Evolutionary conservation across 1,140 invertebrate species (phyloP).

Genomic region (Neuroterus valhalla): DNA sequence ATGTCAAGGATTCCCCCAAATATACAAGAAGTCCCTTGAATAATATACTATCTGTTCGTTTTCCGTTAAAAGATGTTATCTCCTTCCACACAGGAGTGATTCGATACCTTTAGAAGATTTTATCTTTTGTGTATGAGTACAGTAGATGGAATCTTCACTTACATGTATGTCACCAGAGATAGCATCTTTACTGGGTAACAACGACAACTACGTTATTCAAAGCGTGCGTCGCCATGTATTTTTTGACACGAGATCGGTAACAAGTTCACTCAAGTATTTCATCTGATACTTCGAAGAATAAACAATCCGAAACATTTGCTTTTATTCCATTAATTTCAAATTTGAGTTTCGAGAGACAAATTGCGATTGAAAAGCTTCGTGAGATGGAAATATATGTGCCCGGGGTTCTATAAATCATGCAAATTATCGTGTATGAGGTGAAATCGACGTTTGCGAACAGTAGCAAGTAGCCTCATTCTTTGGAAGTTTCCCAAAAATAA

Average conservation of each 20-base stretch:
- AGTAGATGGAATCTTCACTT: conserved; percentile 12
- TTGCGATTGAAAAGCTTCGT: no score
- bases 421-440: no score
- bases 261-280: not conserved
- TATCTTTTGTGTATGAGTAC: conserved; percentile 24
- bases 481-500: no score
- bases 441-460: no score
- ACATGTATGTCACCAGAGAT: conserved; percentile 9
- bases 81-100: not conserved
- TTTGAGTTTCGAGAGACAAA: no score
- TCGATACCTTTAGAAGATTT: not conserved
- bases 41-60: not conserved
- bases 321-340: no score
- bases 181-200: conserved; percentile 11
- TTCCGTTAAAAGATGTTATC: not conserved
- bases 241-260: conserved; percentile 4
- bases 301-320: not conserved
- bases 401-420: no score
- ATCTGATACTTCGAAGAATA: not conserved
- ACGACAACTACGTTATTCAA: not conserved
- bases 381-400: no score
- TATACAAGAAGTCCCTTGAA: not conserved
- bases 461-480: no score
- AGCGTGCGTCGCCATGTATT: not conserved
- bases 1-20: not conserved